Percentiles rank a stretch among this genome's conserved stretches.
Evolutionary conservation across 2,888 invertebrate species (phyloP).

Genomic region (Nudaria mundana): DNA sequence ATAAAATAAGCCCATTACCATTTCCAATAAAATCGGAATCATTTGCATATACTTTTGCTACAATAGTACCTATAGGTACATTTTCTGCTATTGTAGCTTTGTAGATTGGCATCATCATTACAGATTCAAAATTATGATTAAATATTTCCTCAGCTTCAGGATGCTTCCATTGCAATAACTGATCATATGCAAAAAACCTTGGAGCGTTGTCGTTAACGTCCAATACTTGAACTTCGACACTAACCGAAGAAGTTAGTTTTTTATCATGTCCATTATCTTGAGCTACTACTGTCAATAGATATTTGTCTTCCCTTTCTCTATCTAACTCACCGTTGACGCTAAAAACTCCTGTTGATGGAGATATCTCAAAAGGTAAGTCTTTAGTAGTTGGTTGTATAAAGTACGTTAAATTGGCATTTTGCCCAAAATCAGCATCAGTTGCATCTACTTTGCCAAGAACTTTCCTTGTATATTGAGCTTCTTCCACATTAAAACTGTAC

Average conservation of each 20-base stretch:
- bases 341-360: slow-evolving; percentile 84
- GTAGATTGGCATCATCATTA: slow-evolving; percentile 85
- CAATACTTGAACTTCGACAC: slow-evolving; percentile 89
- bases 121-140: slow-evolving; percentile 78
- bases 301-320: slow-evolving; percentile 86
- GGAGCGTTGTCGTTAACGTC: slow-evolving; percentile 93
- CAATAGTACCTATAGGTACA: slow-evolving; percentile 86
- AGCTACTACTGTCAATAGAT: slow-evolving; percentile 86
- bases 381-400: slow-evolving; percentile 74
- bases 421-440: slow-evolving; percentile 89
- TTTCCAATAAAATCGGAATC: slow-evolving; percentile 92
- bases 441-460: slow-evolving; percentile 89
- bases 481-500: slow-evolving; percentile 91
- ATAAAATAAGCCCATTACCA: slow-evolving; percentile 92
- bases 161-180: slow-evolving; percentile 74
- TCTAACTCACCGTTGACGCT: slow-evolving; percentile 89
- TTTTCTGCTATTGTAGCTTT: slow-evolving; percentile 88
- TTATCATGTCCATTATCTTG: slow-evolving; percentile 85
- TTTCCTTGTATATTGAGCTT: slow-evolving; percentile 87
- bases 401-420: slow-evolving; percentile 90
- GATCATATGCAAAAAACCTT: slow-evolving; percentile 88
- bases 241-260: slow-evolving; percentile 86
- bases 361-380: slow-evolving; percentile 85
- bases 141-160: slow-evolving; percentile 68
- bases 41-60: slow-evolving; percentile 89